phyloP scores from a whole-genome alignment of 1,140 invertebrate species.

The Solen grandis region DNA sequence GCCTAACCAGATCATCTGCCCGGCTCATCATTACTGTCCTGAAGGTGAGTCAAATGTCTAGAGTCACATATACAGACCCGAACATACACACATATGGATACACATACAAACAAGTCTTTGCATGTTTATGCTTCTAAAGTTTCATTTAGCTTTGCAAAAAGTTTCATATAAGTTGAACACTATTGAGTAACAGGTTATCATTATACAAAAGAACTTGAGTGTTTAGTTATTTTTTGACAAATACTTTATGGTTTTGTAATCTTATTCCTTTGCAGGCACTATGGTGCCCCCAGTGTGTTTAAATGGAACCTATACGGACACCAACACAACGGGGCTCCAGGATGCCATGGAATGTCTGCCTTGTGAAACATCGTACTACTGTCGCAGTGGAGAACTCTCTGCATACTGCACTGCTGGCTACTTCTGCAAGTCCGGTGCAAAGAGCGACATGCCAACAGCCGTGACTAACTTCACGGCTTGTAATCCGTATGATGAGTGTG shows the following conservation, averaged over 20 bases:
- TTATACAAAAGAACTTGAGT: too few relatives aligned
- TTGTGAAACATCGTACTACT: constrained; percentile 75
- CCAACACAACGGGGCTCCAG: constrained; percentile 73
- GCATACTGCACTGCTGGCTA: constrained; percentile 76
- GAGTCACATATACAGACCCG: too few relatives aligned
- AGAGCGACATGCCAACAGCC: constrained; percentile 68
- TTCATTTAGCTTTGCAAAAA: too few relatives aligned
- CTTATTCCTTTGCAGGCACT: constrained; percentile 63
- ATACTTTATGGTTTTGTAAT: not conserved
- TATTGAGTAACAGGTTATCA: too few relatives aligned
- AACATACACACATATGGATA: too few relatives aligned
- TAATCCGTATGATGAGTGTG: constrained; percentile 68
- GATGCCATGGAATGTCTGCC: constrained; percentile 71
- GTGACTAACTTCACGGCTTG: constrained; percentile 65
- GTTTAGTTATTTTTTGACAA: too few relatives aligned
- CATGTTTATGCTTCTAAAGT: too few relatives aligned
- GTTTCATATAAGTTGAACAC: too few relatives aligned
- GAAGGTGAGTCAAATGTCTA: constrained; percentile 60
- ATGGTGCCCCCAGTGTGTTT: constrained; percentile 68
- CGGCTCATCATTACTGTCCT: constrained; percentile 75
- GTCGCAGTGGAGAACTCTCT: constrained; percentile 73
- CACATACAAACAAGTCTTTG: too few relatives aligned
- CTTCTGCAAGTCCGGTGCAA: constrained; percentile 76
- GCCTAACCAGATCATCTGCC: constrained; percentile 68
- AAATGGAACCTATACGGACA: constrained; percentile 76